phyloP scores from a whole-genome alignment of 2,113 vertebrate genomes.

The Scalopus aquaticus region DNA sequence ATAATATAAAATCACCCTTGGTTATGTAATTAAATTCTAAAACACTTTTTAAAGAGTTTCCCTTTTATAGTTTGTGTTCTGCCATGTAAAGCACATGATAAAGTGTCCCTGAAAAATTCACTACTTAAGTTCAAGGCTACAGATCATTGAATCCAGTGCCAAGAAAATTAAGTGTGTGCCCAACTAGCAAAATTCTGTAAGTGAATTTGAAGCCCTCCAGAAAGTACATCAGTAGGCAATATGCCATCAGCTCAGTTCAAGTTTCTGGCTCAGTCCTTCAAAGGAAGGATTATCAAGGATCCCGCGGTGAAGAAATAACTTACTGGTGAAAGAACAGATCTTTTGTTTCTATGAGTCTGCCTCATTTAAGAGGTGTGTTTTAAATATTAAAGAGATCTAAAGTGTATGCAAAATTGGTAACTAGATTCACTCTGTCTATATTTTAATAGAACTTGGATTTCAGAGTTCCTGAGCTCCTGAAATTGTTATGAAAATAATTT shows the following conservation, averaged over 20 bases:
- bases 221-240: conserved; percentile 62
- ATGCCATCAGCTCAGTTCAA: conserved; percentile 36
- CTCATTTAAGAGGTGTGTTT: conserved; percentile 27
- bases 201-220: conserved; percentile 58
- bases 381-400: conserved; percentile 7
- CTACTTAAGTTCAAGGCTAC: conserved; percentile 64
- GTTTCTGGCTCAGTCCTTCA: not conserved
- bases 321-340: not conserved
- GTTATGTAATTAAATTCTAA: not conserved
- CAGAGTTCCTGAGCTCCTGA: not conserved
- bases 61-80: not conserved
- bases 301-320: conserved; percentile 48
- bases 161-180: conserved; percentile 76
- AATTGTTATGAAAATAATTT: conserved; percentile 38
- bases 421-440: not conserved
- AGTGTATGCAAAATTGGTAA: conserved; percentile 6
- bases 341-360: conserved; percentile 12
- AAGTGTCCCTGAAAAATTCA: conserved; percentile 59
- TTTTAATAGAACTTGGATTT: not conserved
- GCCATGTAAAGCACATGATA: not conserved
- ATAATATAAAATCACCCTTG: not conserved
- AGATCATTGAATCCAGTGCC: conserved; percentile 56
- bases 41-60: conserved; percentile 5
- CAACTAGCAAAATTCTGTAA: conserved; percentile 65
- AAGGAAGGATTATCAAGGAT: conserved; percentile 35